Base-by-base conservation (phyloP, 2,797 vertebrate genomes). In the Catharus ustulatus region DNA sequence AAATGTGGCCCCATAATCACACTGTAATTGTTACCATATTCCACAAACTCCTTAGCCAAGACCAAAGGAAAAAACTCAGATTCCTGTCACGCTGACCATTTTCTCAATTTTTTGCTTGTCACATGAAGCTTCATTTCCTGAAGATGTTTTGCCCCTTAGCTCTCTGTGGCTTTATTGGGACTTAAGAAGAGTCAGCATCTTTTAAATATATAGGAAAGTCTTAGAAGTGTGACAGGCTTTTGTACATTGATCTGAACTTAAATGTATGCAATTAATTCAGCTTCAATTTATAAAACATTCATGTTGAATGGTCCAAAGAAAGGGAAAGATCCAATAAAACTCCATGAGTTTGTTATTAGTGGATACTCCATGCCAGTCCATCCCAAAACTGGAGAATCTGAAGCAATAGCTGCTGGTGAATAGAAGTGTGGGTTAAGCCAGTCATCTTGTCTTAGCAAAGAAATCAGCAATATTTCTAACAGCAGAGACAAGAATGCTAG, bases 21-120 rank as follows among this genome's bases (percentile, higher is more conserved):
- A 26, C 43, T 87, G 27, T 72, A 89, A 89, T 89, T 87, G 45
- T 49, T 94, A 63, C 78, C 81, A 88, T 48, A 75, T 66, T 92
- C 66, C 66, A 85, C 62, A 83, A 63, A 79, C n/a, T 16, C 49
- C 43, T 74, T 40, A 84, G 62, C 49, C 57, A 72, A 90, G 72
- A 87, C 46, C 64, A 75, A 86, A 86, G 51, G 10, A 58, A 84
- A 84, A 89, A 38, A 6, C 23, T 77, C 58, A 72, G 32, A 89
- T 61, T 90, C 62, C 78, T 74, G 66, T 59, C 51, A 93, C 5
- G 12, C 21, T 92, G 77, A 43, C 45, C 36, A 61, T 87, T 91
- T 89, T 92, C 81, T 88, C 46, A 51, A 1, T 62, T 62, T 91
- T 78, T 76, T 74, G 22, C 29, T 68, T 52, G 64, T 75, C 64